These are phyloP conservation scores for Melanaphis sacchari DNA, from an alignment of 1,140 invertebrate species.

Conservation along the genomic window DNA sequence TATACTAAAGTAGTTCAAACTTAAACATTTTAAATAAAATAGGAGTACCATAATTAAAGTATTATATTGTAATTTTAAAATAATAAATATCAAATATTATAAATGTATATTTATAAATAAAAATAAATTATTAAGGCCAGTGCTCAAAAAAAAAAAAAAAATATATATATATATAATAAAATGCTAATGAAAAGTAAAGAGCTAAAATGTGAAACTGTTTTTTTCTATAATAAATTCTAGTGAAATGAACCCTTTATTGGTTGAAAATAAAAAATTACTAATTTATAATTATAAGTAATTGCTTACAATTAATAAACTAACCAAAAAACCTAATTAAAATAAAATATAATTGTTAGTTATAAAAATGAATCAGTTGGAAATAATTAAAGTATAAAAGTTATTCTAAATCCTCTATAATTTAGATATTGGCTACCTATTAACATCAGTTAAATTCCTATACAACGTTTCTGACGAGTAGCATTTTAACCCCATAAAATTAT, in stretches of 20 bases:
- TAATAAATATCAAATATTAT: neutral
- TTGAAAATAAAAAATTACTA: conserved; percentile 5
- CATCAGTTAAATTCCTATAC: neutral
- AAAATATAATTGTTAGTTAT: conserved; percentile 15
- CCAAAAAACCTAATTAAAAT: conserved; percentile 18
- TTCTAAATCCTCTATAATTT: neutral
- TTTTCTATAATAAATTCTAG: neutral
- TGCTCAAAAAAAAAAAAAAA: neutral
- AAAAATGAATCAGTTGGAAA: neutral
- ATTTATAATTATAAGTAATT: neutral
- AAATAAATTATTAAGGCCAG: neutral
- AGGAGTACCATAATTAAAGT: conserved; percentile 14
- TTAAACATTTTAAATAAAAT: conserved; percentile 30
- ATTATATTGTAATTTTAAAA: conserved; percentile 16
- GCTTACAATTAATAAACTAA: neutral
- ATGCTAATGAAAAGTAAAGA: neutral
- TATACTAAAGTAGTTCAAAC: conserved; percentile 28
- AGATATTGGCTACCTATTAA: neutral
- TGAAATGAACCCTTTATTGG: conserved; percentile 28
- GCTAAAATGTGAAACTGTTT: neutral
- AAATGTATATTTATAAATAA: neutral
- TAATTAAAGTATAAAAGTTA: conserved; percentile 14
- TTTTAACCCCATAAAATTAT: conserved; percentile 7
- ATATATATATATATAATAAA: neutral
- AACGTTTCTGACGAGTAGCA: neutral